Base-by-base conservation (phyloP, 2,113 vertebrate species). In the Atrichornis clamosus region DNA sequence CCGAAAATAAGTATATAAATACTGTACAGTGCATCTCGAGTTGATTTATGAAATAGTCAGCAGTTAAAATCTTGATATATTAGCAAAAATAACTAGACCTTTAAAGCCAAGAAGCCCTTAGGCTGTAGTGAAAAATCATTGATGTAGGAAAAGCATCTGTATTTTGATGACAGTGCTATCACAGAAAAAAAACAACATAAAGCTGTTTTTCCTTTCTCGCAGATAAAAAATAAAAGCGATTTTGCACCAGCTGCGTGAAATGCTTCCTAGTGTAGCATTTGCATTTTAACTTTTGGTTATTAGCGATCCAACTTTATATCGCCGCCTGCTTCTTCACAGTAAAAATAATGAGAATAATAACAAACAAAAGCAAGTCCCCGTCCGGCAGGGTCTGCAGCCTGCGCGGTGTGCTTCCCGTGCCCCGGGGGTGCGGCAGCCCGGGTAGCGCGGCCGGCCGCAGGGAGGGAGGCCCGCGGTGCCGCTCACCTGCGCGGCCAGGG, bases 81-180 rank as follows among this genome's bases (percentile, higher is more conserved):
- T 94, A 72, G 56, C 39, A 94, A 93, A 77, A 94, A 86, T 60
- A 86, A 53, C 59, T 21, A 74, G 39, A 88, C 39, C 63, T 96
- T 95, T 89, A 90, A 89, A 89, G 32, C 33, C 56, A 73, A 68
- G 52, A 68, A 62, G 35, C 68, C 83, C 65, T 83, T 15, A 83
- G 79, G 82, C 72, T 84, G 37, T 23, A 75, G 23, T 23, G 37
- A 84, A 91, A 79, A 95, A 78, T 53, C 62, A 87, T 0, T 75
- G 60, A 68, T 65, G 55, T 70, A 79, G 69, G 69, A 76, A 68
- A 93, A 90, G 28, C 46, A 39, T 62, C 74, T 58, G 41, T 64
- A 74, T 97, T 90, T 95, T 27, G 49, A 74, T 75, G 72, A 52
- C 23, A 11, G 47, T 33, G 82, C 37, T 32, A 67, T 39, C 67